Conservation (phyloP, 2,888 invertebrate genomes). For the Podotricha telesiphe region DNA sequence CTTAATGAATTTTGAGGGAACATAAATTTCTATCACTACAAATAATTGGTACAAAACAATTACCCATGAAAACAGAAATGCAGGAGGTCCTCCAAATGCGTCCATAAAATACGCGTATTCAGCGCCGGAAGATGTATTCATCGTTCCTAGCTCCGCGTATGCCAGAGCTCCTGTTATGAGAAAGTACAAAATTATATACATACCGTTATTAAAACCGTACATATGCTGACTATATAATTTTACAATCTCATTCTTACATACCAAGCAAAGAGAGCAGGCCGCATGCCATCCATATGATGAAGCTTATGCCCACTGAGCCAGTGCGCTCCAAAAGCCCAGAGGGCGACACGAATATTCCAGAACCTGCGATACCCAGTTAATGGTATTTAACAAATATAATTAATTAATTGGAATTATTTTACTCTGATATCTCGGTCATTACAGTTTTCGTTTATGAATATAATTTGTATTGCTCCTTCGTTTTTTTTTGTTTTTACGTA, state of each 20-base stretch:
- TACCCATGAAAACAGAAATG: slow-evolving; percentile 97
- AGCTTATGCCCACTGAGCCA: slow-evolving; percentile 96
- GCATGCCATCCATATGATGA: slow-evolving; percentile 97
- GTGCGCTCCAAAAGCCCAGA: slow-evolving; percentile 96
- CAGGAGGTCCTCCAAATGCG: slow-evolving; percentile 95
- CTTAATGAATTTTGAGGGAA: neutral
- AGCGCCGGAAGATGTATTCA: slow-evolving; percentile 97
- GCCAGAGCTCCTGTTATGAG: slow-evolving; percentile 91
- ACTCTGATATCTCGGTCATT: too few species aligned
- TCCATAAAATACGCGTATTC: slow-evolving; percentile 98
- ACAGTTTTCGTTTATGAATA: too few species aligned
- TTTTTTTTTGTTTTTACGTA: too few species aligned
- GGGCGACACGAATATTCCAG: slow-evolving; percentile 99
- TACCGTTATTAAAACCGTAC: neutral
- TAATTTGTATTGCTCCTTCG: too few species aligned
- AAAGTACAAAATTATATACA: neutral
- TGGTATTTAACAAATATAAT: too few species aligned
- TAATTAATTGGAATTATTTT: too few species aligned
- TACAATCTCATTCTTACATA: slow-evolving; percentile 58
- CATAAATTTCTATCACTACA: neutral
- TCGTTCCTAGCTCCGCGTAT: slow-evolving; percentile 97
- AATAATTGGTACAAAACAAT: slow-evolving; percentile 11
- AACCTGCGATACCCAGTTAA: slow-evolving; percentile 85
- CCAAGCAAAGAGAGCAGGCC: slow-evolving; percentile 95
- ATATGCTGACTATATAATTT: neutral